Base-by-base conservation (phyloP, 2,888 invertebrate species). In the Chalcis sispes region DNA sequence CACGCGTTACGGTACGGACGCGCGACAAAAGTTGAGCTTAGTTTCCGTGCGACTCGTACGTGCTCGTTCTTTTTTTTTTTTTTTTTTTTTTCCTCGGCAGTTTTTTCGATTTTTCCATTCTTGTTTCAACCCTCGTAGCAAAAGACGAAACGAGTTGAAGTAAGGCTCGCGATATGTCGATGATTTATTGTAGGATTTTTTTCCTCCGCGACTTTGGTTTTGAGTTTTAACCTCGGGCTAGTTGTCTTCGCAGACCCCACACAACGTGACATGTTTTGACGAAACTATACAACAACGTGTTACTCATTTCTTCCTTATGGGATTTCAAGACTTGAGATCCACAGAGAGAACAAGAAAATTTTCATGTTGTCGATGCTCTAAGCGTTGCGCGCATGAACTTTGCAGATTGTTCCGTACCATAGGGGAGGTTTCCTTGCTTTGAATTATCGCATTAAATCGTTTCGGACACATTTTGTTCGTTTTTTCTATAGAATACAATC, bases 1-100 rank as follows among this genome's bases (percentile, higher is more conserved):
- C n/a, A n/a, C n/a, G n/a, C n/a, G n/a, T n/a, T n/a, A n/a, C n/a
- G n/a, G n/a, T n/a, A 36, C 48, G 67, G 70, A 29, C 15, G 42
- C 50, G 73, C 73, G 65, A 70, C 70, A 70, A 70, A 72, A 77
- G 77, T 77, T 73, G 10, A 58, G 27, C 59, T 67, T 58, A 50
- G 59, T 73, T 73, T 73, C 61, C 73, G 42, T 73, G 52, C 73
- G 42, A 27, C 3, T 23, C 1, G 54, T n/a, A 73, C 73, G 73
- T 73, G 66, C 73, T 67, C 62, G 54, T 27, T 59, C 58, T 42
- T 58, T 23, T 46, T 8, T 46, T 64, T 18, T 36, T 25, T 52
- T 27, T 40, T 23, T 25, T 10, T 52, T 20, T 25, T 20, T 32
- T 25, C 1, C 52, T 40, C 64, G 25, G 23, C 32, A 3, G 8